Conservation (phyloP, 1,140 invertebrate genomes). For the Globodera ellingtonae region DNA sequence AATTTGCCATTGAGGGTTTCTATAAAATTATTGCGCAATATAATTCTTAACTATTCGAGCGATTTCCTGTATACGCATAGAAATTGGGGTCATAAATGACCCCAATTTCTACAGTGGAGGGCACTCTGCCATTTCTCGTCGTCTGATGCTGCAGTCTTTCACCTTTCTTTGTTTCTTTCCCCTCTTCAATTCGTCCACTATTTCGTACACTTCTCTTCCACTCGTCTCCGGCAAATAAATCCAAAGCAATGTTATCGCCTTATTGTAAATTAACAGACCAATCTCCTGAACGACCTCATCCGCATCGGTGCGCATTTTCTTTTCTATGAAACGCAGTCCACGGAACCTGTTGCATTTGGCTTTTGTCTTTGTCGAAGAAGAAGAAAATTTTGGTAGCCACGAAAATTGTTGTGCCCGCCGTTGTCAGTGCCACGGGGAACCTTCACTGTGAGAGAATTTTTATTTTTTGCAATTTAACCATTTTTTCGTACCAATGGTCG, state of each 20-base stretch:
- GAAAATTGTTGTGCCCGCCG: constrained; percentile 50
- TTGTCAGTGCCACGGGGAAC: constrained; percentile 44
- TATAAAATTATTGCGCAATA: too few species aligned
- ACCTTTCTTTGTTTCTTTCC: background rate
- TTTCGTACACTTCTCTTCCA: constrained; percentile 24
- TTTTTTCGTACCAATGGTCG: constrained; percentile 46
- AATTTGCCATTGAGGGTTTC: too few species aligned
- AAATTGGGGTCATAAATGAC: too few species aligned
- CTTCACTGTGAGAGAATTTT: constrained; percentile 6
- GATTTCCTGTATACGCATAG: too few species aligned
- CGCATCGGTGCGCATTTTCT: too few species aligned
- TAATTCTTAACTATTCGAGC: too few species aligned
- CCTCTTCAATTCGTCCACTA: constrained; percentile 28
- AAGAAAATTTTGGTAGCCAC: constrained; percentile 55
- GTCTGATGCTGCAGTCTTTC: background rate
- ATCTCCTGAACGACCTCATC: too few species aligned
- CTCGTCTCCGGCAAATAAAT: constrained; percentile 23
- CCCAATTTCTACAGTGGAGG: too few species aligned
- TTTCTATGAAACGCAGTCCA: too few species aligned
- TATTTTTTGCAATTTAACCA: constrained; percentile 32
- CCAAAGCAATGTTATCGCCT: constrained; percentile 15
- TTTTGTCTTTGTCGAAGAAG: constrained; percentile 47
- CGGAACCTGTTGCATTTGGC: constrained; percentile 27
- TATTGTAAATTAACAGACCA: too few species aligned
- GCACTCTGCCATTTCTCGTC: too few species aligned